phyloP scores from a whole-genome alignment of 2,113 vertebrate genomes.

The Nanorana parkeri region DNA sequence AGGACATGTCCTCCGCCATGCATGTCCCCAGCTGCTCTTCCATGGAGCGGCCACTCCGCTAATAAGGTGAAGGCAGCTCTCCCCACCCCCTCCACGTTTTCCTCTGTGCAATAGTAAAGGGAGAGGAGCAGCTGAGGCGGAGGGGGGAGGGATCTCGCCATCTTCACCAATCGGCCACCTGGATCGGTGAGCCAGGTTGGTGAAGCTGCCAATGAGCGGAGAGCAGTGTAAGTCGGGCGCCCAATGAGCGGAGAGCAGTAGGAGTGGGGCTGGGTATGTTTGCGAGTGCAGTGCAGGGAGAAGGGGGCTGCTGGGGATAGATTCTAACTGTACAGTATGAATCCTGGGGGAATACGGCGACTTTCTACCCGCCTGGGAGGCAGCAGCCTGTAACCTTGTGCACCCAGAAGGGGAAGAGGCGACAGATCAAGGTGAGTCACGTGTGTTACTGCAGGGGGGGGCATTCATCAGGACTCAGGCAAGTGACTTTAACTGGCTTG shows the following conservation, averaged over 20 bases:
- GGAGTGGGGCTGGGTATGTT: constrained; percentile 35
- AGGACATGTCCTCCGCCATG: background rate
- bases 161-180: background rate
- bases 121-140: constrained; percentile 24
- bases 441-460: background rate
- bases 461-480: too few relatives aligned
- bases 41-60: background rate
- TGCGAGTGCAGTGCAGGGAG: constrained; percentile 14
- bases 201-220: background rate
- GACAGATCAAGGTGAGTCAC: background rate
- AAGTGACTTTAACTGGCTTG: too few relatives aligned
- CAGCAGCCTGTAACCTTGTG: background rate
- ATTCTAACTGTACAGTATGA: constrained; percentile 24
- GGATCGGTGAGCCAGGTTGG: constrained; percentile 12
- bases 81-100: constrained; percentile 40
- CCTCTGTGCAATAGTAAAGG: constrained; percentile 1
- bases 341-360: background rate
- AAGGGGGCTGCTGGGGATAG: background rate
- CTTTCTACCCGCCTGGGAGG: constrained; percentile 8
- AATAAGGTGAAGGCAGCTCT: background rate
- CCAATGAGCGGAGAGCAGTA: background rate
- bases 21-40: background rate
- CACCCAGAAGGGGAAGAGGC: background rate
- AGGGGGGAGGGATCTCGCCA: background rate
- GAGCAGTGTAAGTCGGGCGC: too few relatives aligned